Evolutionary conservation across 2,113 vertebrate genomes (phyloP).

Genomic region (Centropus unirufus): DNA sequence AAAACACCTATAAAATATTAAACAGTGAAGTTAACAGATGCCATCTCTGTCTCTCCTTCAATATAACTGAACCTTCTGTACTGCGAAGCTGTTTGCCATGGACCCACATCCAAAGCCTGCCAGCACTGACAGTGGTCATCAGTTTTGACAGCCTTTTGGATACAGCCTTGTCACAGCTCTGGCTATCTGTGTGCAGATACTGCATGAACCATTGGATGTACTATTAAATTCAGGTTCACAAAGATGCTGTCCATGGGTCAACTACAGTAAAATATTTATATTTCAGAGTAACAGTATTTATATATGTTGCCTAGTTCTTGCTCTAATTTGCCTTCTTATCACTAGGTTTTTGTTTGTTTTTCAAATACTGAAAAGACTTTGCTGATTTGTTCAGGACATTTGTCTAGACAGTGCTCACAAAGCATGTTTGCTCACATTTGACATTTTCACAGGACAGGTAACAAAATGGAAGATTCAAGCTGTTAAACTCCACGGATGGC

Average conservation of each 20-base stretch:
- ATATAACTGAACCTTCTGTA: not conserved
- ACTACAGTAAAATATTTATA: not conserved
- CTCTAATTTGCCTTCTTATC: not conserved
- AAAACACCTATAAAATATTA: not conserved
- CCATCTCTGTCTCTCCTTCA: not conserved
- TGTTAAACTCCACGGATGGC: not conserved
- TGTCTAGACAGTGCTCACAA: conserved; percentile 6
- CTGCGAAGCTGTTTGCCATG: not conserved
- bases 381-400: not conserved
- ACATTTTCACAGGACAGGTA: conserved; percentile 9
- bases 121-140: not conserved
- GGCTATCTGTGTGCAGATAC: not conserved
- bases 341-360: not conserved
- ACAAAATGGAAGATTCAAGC: not conserved
- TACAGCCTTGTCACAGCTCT: not conserved
- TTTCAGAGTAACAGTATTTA: not conserved
- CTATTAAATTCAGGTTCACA: not conserved
- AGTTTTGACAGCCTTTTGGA: not conserved
- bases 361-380: not conserved
- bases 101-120: not conserved
- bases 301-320: not conserved
- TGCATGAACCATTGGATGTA: not conserved
- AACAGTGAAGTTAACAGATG: not conserved
- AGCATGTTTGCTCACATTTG: not conserved
- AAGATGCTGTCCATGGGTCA: not conserved